Conservation (phyloP, 2,888 invertebrate genomes). For the Erebia ligea region DNA sequence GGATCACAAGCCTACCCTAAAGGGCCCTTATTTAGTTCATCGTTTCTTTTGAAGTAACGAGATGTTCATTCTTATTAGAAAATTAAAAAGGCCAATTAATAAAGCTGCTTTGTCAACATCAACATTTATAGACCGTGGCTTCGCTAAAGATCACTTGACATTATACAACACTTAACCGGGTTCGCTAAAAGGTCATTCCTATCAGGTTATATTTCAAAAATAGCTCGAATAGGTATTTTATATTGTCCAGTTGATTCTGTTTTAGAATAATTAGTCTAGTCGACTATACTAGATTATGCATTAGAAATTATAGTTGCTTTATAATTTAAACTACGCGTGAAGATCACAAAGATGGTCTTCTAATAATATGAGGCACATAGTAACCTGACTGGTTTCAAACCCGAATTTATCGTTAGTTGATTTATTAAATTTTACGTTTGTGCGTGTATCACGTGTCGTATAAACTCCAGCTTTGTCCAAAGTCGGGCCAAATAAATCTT, state of each 20-base stretch:
- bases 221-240: background rate
- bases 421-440: too few relatives aligned
- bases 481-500: too few relatives aligned
- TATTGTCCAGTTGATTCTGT: background rate
- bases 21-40: background rate
- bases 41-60: background rate
- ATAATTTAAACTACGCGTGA: too few relatives aligned
- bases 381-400: too few relatives aligned
- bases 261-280: too few relatives aligned
- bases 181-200: background rate
- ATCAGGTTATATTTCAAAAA: slow-evolving; percentile 4
- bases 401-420: too few relatives aligned
- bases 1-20: background rate
- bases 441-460: too few relatives aligned
- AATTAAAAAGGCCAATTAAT: slow-evolving; percentile 2
- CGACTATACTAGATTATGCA: too few relatives aligned
- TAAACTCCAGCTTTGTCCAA: too few relatives aligned
- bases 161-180: background rate
- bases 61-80: background rate
- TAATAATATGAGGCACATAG: too few relatives aligned
- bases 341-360: too few relatives aligned
- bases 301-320: too few relatives aligned
- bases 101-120: slow-evolving; percentile 13
- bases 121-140: background rate
- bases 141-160: slow-evolving; percentile 11